These are phyloP conservation scores for Astropecten irregularis DNA, from an alignment of 53 echinoderm and acorn worm species.

Conservation along the genomic window DNA sequence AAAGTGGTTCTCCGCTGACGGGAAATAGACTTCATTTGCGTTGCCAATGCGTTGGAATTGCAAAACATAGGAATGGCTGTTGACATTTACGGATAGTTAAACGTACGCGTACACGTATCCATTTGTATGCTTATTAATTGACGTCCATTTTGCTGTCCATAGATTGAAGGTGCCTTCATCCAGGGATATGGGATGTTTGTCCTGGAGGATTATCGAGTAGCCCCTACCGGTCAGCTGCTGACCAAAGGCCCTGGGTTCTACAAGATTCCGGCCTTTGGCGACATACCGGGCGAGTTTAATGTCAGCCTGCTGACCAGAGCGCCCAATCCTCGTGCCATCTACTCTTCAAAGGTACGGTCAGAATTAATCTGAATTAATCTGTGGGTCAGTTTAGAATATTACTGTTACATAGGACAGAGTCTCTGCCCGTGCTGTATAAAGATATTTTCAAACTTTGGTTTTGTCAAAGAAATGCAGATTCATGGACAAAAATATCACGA, in stretches of 20 bases:
- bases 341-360: conserved; percentile 85
- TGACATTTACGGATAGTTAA: too few species aligned
- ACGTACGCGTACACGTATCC: too few species aligned
- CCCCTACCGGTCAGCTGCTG: conserved; percentile 80
- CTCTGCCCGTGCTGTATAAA: background rate
- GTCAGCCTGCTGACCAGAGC: conserved; percentile 76
- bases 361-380: background rate
- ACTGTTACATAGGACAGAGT: background rate
- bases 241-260: conserved; percentile 90
- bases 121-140: too few species aligned
- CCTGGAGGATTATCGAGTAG: conserved; percentile 83
- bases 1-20: too few species aligned
- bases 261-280: conserved; percentile 91
- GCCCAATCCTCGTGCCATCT: conserved; percentile 70
- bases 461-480: background rate
- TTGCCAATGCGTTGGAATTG: too few species aligned
- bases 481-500: too few species aligned
- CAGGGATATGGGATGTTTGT: conserved; percentile 90
- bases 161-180: conserved; percentile 93
- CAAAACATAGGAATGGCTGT: too few species aligned
- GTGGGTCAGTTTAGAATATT: background rate
- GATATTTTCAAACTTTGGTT: background rate
- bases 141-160: background rate
- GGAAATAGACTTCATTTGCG: too few species aligned
- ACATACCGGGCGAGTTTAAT: conserved; percentile 83